Percentiles rank a stretch among this genome's conserved stretches.
phyloP scores from a whole-genome alignment of 2,888 invertebrate genomes.

The Seladonia tumulorum region DNA sequence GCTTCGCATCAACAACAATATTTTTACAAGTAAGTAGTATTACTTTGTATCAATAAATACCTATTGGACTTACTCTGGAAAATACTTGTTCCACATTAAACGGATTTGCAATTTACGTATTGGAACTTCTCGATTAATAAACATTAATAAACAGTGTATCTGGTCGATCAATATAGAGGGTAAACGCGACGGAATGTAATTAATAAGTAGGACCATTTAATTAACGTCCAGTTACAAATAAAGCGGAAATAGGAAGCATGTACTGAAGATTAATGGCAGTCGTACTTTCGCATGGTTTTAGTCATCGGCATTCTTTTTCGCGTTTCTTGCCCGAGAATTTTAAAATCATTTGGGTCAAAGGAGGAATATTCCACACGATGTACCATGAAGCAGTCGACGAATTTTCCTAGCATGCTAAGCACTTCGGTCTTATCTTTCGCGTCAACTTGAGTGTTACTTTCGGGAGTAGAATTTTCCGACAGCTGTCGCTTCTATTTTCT shows the following conservation, averaged over 20 bases:
- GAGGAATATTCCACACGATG: background rate
- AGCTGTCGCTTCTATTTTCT: background rate
- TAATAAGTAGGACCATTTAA: background rate
- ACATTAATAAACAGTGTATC: background rate
- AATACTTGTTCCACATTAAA: background rate
- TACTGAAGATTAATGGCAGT: background rate
- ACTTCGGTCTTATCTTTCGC: background rate
- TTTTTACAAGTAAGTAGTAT: background rate
- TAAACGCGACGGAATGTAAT: background rate
- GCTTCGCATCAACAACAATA: background rate
- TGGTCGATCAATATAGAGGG: background rate
- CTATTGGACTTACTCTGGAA: background rate
- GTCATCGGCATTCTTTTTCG: background rate
- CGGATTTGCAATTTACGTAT: background rate
- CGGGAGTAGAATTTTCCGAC: background rate
- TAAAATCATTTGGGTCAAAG: background rate
- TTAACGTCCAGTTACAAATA: background rate
- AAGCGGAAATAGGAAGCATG: background rate
- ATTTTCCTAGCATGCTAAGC: background rate
- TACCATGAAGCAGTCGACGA: background rate
- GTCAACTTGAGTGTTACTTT: conserved; percentile 1
- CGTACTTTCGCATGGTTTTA: background rate
- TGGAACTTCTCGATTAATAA: background rate
- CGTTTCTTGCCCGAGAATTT: background rate
- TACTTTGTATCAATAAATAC: background rate